Conservation (phyloP, 1,140 invertebrate genomes). For the Trachymyrmex septentrionalis region DNA sequence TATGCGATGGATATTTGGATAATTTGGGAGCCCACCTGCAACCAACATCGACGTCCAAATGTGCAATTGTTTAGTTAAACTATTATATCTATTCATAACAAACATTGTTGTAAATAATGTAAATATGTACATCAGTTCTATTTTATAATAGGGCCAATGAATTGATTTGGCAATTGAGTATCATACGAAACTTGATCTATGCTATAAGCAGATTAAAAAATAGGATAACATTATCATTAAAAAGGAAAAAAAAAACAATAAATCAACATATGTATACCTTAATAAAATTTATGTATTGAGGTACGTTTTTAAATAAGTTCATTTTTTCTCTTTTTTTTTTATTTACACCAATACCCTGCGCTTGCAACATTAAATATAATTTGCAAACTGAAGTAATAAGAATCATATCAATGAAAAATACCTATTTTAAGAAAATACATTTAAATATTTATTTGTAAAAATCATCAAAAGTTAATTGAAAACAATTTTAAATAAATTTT, state of each 20-base stretch:
- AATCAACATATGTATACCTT: slow-evolving; percentile 86
- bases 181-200: slow-evolving; percentile 79
- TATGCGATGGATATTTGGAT: slow-evolving; percentile 47
- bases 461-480: neutral
- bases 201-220: slow-evolving; percentile 81
- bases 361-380: neutral
- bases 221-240: slow-evolving; percentile 85
- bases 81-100: slow-evolving; percentile 78
- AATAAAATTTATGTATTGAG: slow-evolving; percentile 87
- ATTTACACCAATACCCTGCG: neutral
- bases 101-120: slow-evolving; percentile 85
- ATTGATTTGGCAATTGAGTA: slow-evolving; percentile 83
- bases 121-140: slow-evolving; percentile 87
- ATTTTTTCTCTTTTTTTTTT: slow-evolving; percentile 73
- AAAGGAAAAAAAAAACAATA: slow-evolving; percentile 85
- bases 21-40: slow-evolving; percentile 80
- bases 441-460: slow-evolving; percentile 3
- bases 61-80: slow-evolving; percentile 86
- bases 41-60: slow-evolving; percentile 86
- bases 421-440: neutral
- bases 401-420: neutral
- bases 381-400: neutral
- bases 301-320: slow-evolving; percentile 86
- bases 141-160: slow-evolving; percentile 86
- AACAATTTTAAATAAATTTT: slow-evolving; percentile 9